Conservation (phyloP, 2,113 vertebrate species). For the Chionis minor region DNA sequence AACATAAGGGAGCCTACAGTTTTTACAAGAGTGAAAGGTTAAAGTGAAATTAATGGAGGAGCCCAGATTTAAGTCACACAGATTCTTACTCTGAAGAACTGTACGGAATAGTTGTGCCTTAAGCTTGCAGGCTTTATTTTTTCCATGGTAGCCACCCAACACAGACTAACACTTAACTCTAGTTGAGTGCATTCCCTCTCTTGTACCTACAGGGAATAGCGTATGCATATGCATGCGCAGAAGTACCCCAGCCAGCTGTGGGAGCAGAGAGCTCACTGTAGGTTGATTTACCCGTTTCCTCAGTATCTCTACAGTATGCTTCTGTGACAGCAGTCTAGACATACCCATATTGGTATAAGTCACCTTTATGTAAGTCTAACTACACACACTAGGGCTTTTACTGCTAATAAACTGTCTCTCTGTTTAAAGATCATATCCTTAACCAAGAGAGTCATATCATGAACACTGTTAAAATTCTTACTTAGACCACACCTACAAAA, state of each 20-base stretch:
- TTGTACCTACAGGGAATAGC: neutral
- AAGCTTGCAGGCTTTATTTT: neutral
- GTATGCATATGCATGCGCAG: neutral
- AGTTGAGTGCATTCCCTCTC: neutral
- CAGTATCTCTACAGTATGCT: conserved; percentile 67
- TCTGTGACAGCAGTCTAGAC: conserved; percentile 71
- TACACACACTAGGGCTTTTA: conserved; percentile 66
- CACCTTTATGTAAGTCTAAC: conserved; percentile 63
- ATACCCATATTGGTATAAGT: conserved; percentile 61
- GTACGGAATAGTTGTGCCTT: neutral
- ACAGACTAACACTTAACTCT: neutral
- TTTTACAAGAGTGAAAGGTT: neutral
- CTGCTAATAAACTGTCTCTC: conserved; percentile 66
- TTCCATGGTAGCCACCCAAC: neutral
- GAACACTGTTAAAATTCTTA: conserved; percentile 51
- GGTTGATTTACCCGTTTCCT: conserved; percentile 41
- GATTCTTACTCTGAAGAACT: neutral
- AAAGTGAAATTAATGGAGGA: neutral
- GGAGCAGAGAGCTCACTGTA: conserved; percentile 44
- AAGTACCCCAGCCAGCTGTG: neutral
- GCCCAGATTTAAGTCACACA: neutral
- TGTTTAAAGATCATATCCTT: conserved; percentile 54
- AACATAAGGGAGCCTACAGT: neutral
- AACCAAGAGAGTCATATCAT: conserved; percentile 45
- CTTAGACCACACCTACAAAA: conserved; percentile 41